phyloP scores from a whole-genome alignment of 2,888 invertebrate genomes.

The Volucella zonaria region DNA sequence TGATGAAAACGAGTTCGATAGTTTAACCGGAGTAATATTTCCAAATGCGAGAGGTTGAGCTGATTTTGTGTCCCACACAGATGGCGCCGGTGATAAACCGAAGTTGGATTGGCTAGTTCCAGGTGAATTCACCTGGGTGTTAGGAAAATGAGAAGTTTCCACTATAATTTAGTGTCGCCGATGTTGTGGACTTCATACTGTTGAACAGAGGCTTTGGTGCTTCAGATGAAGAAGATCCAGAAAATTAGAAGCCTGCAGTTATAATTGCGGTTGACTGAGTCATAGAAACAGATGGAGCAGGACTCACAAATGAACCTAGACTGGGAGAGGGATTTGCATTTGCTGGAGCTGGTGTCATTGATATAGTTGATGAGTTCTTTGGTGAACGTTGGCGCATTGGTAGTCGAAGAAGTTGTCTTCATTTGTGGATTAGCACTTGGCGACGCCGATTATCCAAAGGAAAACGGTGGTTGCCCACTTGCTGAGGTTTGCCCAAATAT shows the following conservation, averaged over 20 bases:
- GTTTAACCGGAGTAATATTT: constrained; percentile 33
- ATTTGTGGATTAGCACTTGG: constrained; percentile 32
- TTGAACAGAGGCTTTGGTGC: constrained; percentile 36
- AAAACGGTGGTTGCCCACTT: constrained; percentile 15
- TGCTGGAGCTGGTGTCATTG: neutral
- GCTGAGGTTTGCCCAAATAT: constrained; percentile 35
- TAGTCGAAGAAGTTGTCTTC: constrained; percentile 1
- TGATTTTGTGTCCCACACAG: neutral
- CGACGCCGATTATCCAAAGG: constrained; percentile 46
- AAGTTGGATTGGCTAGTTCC: constrained; percentile 46
- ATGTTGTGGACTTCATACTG: constrained; percentile 15
- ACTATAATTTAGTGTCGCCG: constrained; percentile 31
- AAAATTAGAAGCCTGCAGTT: constrained; percentile 57
- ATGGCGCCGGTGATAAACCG: constrained; percentile 14
- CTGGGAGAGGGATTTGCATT: constrained; percentile 1
- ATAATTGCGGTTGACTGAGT: constrained; percentile 16
- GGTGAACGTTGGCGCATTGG: constrained; percentile 31
- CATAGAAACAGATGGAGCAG: neutral
- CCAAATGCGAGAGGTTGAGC: constrained; percentile 30
- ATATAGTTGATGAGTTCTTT: constrained; percentile 13
- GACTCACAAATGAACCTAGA: constrained; percentile 4
- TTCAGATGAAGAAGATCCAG: constrained; percentile 14
- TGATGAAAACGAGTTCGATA: constrained; percentile 53
- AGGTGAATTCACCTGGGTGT: constrained; percentile 14
- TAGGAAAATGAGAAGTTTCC: constrained; percentile 25